Conservation (phyloP, 2,888 invertebrate genomes). For the Phyllotreta striolata region DNA sequence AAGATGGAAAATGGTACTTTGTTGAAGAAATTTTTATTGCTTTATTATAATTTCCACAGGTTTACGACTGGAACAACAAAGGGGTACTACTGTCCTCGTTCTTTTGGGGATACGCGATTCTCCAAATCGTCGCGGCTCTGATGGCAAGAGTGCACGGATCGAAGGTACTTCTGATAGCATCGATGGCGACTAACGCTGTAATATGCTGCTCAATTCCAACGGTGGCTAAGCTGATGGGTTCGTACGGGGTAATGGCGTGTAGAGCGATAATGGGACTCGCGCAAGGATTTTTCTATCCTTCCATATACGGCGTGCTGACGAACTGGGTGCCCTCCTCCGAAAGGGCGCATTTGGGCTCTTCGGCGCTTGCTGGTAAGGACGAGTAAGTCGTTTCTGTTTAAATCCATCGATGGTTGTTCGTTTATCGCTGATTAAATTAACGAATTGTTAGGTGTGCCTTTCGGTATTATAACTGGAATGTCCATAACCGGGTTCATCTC, state of each 20-base stretch:
- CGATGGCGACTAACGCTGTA: constrained; percentile 69
- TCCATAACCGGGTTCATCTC: constrained; percentile 77
- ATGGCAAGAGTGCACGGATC: constrained; percentile 79
- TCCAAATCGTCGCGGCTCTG: constrained; percentile 76
- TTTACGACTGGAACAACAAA: constrained; percentile 48
- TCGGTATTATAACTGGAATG: constrained; percentile 80
- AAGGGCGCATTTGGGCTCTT: constrained; percentile 72
- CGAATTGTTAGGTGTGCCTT: constrained; percentile 66
- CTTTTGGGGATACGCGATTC: constrained; percentile 80
- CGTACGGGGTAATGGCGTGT: constrained; percentile 69
- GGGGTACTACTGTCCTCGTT: constrained; percentile 75
- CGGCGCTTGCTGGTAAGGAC: constrained; percentile 67
- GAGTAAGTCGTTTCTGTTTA: not conserved
- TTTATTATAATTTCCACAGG: constrained; percentile 58
- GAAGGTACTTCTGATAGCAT: constrained; percentile 68
- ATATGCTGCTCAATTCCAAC: constrained; percentile 72
- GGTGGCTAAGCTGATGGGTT: constrained; percentile 68
- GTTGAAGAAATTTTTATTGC: not conserved
- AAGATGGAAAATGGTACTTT: not conserved
- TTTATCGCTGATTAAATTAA: not conserved
- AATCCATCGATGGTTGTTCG: not conserved
- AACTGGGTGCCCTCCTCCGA: constrained; percentile 78
- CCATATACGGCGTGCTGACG: constrained; percentile 75
- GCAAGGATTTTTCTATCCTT: constrained; percentile 77
- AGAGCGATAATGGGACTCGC: constrained; percentile 77